Evolutionary conservation across 2,113 vertebrate genomes (phyloP).

Genomic region (Alaudala cheleensis): DNA sequence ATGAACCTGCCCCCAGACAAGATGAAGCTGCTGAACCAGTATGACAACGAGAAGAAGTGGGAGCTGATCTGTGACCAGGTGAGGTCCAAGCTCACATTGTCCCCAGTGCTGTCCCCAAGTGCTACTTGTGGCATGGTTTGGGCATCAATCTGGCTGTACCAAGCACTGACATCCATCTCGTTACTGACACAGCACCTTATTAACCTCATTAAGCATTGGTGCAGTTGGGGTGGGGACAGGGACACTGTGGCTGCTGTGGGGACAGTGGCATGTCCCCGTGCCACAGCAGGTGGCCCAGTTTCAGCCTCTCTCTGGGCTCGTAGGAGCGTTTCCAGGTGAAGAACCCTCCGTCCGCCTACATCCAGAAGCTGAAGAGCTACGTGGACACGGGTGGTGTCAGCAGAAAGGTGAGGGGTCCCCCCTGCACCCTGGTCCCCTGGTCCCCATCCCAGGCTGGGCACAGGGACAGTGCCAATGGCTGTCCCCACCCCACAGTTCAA

Average conservation of each 20-base stretch:
- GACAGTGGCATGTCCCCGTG: background rate
- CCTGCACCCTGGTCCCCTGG: background rate
- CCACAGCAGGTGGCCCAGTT: background rate
- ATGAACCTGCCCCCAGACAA: constrained; percentile 98
- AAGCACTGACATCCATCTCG: background rate
- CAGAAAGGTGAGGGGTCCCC: constrained; percentile 79
- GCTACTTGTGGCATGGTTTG: accelerated
- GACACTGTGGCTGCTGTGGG: background rate
- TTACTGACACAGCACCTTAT: background rate
- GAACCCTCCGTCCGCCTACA: constrained; percentile 88
- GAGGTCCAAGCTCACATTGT: background rate
- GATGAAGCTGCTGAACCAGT: constrained; percentile 88
- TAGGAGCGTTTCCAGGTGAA: constrained; percentile 95
- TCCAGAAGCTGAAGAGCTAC: constrained; percentile 89
- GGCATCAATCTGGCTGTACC: accelerated
- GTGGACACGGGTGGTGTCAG: constrained; percentile 87
- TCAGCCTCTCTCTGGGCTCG: background rate
- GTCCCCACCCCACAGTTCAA: constrained; percentile 69
- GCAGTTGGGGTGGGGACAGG: background rate
- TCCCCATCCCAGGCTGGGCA: accelerated
- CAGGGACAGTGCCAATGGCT: background rate
- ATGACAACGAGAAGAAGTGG: constrained; percentile 97
- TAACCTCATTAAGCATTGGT: background rate
- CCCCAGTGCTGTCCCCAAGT: accelerated
- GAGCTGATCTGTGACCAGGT: constrained; percentile 96